Evolutionary conservation across 64 coral and sea anemone species (phyloP), one percentile per base, ranked within the genome.

Genomic region (Trachythela sp.): DNA sequence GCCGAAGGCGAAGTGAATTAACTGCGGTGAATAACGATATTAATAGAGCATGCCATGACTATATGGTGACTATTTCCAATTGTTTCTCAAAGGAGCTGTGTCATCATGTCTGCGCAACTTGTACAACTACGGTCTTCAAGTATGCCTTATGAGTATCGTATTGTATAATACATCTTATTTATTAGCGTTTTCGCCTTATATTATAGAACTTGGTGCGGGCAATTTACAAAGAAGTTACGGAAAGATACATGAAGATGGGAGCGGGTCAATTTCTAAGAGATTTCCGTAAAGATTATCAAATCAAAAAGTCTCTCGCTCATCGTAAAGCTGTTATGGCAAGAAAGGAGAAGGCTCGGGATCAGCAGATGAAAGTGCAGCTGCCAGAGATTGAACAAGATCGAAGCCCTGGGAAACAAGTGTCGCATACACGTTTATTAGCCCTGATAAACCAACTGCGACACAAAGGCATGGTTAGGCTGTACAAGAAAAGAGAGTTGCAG

Each of bases 281-380:
- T 42, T 88, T 72, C 39, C 36, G 87, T 2, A 30, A 56, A 13
- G 87, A 68, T 41, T 88, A 88, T 41, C 32, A 75, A 24, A 10
- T 88, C 17, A 35, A 88, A 42, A 88, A 88, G 22, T 39, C 87
- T 71, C 54, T 88, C 15, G 87, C 87, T 39, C 87, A 88, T 68
- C 32, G 87, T 22, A 88, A 88, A 17, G 15, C 54, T 38, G 32
- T 88, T 14, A 39, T 88, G 35, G 13, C 31, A 8, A 13, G 40
- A 29, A n/a, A 88, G 41, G 56, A 72, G 37, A 68, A 43, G 26
- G 35, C 20, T 14, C 38, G 49, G 85, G 48, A 35, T 2, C 29
- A 50, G 32, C 2, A 32, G 2, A 77, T 5, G 71, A 77, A 77
- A 38, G 36, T 77, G 36, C 9, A 2, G 2, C 1, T 77, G 2